These are phyloP conservation scores for Clitarchus hookeri DNA, from an alignment of 2,888 invertebrate genomes.

Conservation along the genomic window DNA sequence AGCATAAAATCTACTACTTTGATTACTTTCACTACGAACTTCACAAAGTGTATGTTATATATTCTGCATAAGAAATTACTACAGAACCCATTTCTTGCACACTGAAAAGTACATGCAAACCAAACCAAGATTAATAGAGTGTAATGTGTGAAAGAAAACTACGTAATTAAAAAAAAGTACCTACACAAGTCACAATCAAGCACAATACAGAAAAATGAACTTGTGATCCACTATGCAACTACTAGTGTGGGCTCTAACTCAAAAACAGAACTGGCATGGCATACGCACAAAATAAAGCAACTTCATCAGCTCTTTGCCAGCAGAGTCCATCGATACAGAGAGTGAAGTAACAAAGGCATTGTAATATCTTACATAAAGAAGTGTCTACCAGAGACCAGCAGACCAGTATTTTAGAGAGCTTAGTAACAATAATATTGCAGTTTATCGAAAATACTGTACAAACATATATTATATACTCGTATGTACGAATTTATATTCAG, in stretches of 20 bases:
- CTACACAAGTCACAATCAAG: neutral
- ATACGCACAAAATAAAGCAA: neutral
- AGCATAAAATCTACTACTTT: too few relatives aligned
- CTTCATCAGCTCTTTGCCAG: neutral
- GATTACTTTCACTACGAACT: too few relatives aligned
- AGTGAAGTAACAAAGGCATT: neutral
- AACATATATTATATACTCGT: conserved; percentile 22
- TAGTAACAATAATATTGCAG: conserved; percentile 40
- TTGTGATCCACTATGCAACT: neutral
- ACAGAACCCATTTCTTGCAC: too few relatives aligned
- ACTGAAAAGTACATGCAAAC: neutral
- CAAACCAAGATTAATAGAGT: neutral
- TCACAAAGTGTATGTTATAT: too few relatives aligned
- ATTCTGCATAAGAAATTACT: too few relatives aligned
- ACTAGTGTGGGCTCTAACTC: neutral
- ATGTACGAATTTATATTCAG: neutral
- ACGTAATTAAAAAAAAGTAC: neutral
- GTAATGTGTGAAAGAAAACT: neutral
- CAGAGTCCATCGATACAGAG: neutral
- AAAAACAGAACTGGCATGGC: neutral
- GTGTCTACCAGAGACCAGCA: conserved; percentile 20
- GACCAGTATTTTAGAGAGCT: conserved; percentile 32
- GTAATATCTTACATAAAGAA: conserved; percentile 34
- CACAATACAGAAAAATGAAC: neutral
- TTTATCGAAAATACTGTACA: conserved; percentile 41